Evolutionary conservation across 2,888 invertebrate species (phyloP), one percentile per base, ranked within the genome.

Genomic region (Drymonia ruficornis): DNA sequence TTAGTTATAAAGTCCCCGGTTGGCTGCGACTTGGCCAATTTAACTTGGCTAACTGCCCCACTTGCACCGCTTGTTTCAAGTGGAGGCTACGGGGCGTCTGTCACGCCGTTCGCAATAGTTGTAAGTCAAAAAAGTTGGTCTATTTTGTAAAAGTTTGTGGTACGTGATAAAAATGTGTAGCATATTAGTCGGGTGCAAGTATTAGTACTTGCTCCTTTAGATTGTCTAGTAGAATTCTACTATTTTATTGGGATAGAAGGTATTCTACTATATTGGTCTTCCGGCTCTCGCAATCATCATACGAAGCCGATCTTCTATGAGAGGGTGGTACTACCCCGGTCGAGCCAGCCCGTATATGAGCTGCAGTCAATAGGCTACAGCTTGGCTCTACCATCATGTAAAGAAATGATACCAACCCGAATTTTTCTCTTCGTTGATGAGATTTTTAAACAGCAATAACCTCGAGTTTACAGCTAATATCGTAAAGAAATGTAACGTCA

Each of bases 21-120:
- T 50, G 29, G 11, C 42, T 18, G 43, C 47, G 55, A 47, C 43
- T 47, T 53, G 65, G 60, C 63, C 74, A 70, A 74, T 74, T 72
- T 68, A 74, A 72, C 61, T 75, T 74, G 50, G 59, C 60, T 72
- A 76, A 77, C 71, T 74, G 68, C 57, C 61, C 59, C 57, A 71
- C 67, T 74, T 74, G 47, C 15, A 13, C 19, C 47, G 23, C 29
- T 54, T 64, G 65, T 65, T 63, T 57, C 51, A 49, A 63, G 65
- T 52, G 42, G 23, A 46, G 28, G 43, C 43, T 43, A 48, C 43
- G 29, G 49, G 50, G 16, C 65, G 65, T 61, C 61, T 50, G 70
- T 61, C 67, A 64, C 58, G 62, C 54, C 45, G 58, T 36, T 16
- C 8, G 52, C 63, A 57, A 59, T 50, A 49, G 53, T 48, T 50